Evolutionary conservation across 2,113 vertebrate species (phyloP), one percentile per base, ranked within the genome.

Genomic region (Plecturocebus donacophilus): DNA sequence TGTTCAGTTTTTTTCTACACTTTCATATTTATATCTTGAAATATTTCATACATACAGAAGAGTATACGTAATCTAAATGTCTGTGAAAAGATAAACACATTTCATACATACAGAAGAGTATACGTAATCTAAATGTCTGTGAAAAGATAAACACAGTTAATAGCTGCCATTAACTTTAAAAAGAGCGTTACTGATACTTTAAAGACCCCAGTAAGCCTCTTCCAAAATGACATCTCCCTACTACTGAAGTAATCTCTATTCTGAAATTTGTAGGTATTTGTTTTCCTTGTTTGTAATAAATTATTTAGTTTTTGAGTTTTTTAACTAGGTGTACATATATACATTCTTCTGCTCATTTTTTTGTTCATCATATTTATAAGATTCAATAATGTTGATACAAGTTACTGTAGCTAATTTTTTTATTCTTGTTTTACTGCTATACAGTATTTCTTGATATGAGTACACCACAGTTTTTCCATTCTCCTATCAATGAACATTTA

Each of bases 1-100:
- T 45, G 17, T 94, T 76, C 58, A 30, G 27, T 64, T 30, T 64
- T 27, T 64, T 64, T 92, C 42, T 76, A 76, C 12, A 90, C 66
- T 85, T 84, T 92, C 82, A 73, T 40, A 61, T 83, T 92, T 88
- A 73, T 49, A 61, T 83, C 21, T 66, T 84, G 20, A 94, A 82
- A 90, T 83, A 56, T 16, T 92, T 83, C 68, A 47, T 38, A 38
- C 8, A 81, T 80, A 32, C 27, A 35, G 38, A 73, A 77, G 32
- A 73, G 16, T 35, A 40, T 30, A 40, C 76, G 38, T 40, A 38
- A 61, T 89, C 47, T 84, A 68, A 82, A 21, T 88, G 12, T 47
- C 40, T 77, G 42, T 80, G 47, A 61, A 81, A 64, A 75, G 16
- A 80, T 19, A 95, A 82, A 92, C 47, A 45, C 61, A 64, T 30